Conservation (phyloP, 1,140 invertebrate genomes). For the Trigoniulus corallinus region DNA sequence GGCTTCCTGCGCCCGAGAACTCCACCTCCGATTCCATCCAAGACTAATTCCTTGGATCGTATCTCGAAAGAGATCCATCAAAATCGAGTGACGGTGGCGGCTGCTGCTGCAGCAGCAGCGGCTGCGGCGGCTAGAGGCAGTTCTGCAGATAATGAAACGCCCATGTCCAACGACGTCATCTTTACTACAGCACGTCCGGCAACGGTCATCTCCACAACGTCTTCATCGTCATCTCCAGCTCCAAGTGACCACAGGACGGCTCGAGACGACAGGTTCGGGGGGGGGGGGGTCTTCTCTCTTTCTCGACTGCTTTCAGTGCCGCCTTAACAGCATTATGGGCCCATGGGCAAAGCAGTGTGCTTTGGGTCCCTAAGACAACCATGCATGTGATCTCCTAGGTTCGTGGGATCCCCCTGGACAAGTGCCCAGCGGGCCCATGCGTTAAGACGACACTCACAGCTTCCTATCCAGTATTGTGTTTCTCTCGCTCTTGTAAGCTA, state of each 20-base stretch:
- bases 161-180: constrained; percentile 35
- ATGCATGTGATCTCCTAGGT: not conserved
- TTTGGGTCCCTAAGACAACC: too few species aligned
- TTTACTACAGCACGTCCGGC: constrained; percentile 51
- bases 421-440: too few species aligned
- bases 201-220: constrained; percentile 48
- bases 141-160: not conserved
- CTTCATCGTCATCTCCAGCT: constrained; percentile 37
- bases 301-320: constrained; percentile 7
- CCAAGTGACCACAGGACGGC: constrained; percentile 37
- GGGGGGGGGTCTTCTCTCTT: not conserved
- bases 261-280: constrained; percentile 37
- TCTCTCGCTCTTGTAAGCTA: not conserved
- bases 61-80: not conserved
- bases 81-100: not conserved
- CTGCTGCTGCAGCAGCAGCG: not conserved
- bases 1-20: not conserved
- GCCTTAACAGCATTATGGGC: too few species aligned
- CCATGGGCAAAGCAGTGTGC: too few species aligned
- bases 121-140: not conserved
- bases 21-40: constrained; percentile 1
- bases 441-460: too few species aligned
- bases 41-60: not conserved
- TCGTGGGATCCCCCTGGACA: too few species aligned
- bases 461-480: not conserved